These are phyloP conservation scores for Ptychadena robeensis DNA, from an alignment of 2,797 vertebrate species.

Conservation along the genomic window DNA sequence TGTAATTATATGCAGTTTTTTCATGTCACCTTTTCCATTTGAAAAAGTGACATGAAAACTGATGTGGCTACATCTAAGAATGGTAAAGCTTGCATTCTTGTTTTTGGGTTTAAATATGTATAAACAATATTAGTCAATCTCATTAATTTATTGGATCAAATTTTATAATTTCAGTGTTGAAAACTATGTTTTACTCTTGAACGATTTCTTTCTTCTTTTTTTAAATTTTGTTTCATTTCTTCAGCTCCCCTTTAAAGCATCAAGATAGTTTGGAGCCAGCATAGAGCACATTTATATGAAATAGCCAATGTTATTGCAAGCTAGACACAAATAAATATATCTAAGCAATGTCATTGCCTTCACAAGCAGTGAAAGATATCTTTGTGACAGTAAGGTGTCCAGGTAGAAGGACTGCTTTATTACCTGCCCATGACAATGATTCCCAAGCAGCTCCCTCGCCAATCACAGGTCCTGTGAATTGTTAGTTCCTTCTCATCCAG, in stretches of 20 bases:
- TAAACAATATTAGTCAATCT: too few relatives aligned
- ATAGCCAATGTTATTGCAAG: slow-evolving; percentile 62
- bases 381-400: slow-evolving; percentile 69
- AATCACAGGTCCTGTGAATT: slow-evolving; percentile 64
- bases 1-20: too few relatives aligned
- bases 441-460: slow-evolving; percentile 66
- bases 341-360: slow-evolving; percentile 66
- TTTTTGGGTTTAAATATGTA: too few relatives aligned
- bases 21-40: too few relatives aligned
- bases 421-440: slow-evolving; percentile 67
- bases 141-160: too few relatives aligned
- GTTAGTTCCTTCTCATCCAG: slow-evolving; percentile 76
- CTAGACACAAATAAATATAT: slow-evolving; percentile 66
- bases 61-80: too few relatives aligned
- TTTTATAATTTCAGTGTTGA: neutral
- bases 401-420: slow-evolving; percentile 73
- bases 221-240: slow-evolving; percentile 3
- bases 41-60: too few relatives aligned
- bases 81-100: too few relatives aligned
- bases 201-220: neutral
- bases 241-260: slow-evolving; percentile 16
- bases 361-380: slow-evolving; percentile 70
- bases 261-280: slow-evolving; percentile 8
- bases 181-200: neutral
- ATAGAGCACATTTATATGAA: slow-evolving; percentile 54